phyloP scores from a whole-genome alignment of 2,797 vertebrate genomes.

The Rachycentron canadum region DNA sequence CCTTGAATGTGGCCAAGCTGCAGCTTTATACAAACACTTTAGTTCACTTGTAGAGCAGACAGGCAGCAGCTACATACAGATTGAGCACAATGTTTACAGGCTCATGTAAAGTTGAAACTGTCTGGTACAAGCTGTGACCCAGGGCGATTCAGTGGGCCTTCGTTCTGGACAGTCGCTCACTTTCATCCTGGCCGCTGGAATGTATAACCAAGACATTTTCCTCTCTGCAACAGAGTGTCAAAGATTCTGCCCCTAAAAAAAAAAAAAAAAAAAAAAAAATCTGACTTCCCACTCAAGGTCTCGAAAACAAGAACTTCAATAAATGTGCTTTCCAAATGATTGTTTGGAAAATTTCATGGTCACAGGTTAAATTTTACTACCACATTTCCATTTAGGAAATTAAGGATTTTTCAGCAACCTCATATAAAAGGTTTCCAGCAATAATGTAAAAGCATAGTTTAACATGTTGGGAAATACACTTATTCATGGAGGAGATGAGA shows the following conservation, averaged over 20 bases:
- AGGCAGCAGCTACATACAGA: constrained; percentile 27
- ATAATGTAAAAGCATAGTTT: constrained; percentile 11
- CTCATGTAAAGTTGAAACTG: constrained; percentile 57
- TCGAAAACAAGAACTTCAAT: constrained; percentile 13
- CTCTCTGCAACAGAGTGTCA: constrained; percentile 63
- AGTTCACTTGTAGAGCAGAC: constrained; percentile 36
- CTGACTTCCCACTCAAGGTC: constrained; percentile 36
- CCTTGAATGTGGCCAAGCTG: constrained; percentile 15
- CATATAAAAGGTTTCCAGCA: background rate
- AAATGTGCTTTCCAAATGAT: constrained; percentile 23
- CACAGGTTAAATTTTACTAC: constrained; percentile 10
- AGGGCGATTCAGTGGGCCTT: constrained; percentile 44
- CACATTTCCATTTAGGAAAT: constrained; percentile 7
- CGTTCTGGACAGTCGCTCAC: constrained; percentile 63
- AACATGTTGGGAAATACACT: background rate
- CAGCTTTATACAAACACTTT: constrained; percentile 33
- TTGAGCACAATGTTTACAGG: constrained; percentile 62
- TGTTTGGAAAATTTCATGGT: constrained; percentile 6
- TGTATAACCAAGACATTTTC: constrained; percentile 64
- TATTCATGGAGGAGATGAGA: background rate
- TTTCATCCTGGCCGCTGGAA: constrained; percentile 71
- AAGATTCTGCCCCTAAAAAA: constrained; percentile 53
- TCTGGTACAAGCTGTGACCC: constrained; percentile 55
- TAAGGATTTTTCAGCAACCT: background rate
- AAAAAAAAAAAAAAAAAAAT: constrained; percentile 51